These are phyloP conservation scores for Drosophila punjabiensis DNA, from an alignment of 1,140 invertebrate species.

Conservation along the genomic window DNA sequence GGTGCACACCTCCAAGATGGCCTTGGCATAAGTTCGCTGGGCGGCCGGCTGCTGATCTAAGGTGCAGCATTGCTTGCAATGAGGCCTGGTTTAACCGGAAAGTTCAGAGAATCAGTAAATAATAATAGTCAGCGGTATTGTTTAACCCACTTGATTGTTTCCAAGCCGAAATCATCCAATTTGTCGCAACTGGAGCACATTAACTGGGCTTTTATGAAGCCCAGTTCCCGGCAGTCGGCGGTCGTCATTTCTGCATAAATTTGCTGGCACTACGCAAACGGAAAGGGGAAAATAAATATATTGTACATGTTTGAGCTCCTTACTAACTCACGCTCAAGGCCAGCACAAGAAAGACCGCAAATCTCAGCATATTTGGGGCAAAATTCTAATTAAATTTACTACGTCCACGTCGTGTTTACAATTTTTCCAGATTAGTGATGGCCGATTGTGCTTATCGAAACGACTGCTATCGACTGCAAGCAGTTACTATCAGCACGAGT, in stretches of 20 bases:
- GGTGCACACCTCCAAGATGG: slow-evolving; percentile 96
- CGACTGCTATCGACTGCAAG: slow-evolving; percentile 12
- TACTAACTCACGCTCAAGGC: slow-evolving; percentile 34
- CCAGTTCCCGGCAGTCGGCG: slow-evolving; percentile 92
- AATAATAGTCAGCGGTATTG: neutral
- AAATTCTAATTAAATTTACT: slow-evolving; percentile 54
- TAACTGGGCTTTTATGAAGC: slow-evolving; percentile 94
- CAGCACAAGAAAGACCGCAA: slow-evolving; percentile 36
- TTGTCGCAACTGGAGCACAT: slow-evolving; percentile 95
- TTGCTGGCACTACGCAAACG: slow-evolving; percentile 34
- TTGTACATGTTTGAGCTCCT: accelerated
- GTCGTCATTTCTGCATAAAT: slow-evolving; percentile 59
- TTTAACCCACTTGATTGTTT: slow-evolving; percentile 87
- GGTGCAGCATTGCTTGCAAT: slow-evolving; percentile 91
- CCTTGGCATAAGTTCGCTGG: slow-evolving; percentile 91
- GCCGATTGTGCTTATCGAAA: too few relatives aligned
- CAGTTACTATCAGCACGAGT: neutral
- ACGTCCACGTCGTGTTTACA: slow-evolving; percentile 78
- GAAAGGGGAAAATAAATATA: neutral
- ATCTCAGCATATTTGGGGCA: slow-evolving; percentile 48
- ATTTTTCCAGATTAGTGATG: slow-evolving; percentile 16
- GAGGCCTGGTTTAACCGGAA: slow-evolving; percentile 86
- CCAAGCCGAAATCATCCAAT: slow-evolving; percentile 91
- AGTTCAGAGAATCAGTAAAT: neutral
- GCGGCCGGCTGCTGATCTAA: slow-evolving; percentile 90